These are phyloP conservation scores for Bombyx huttoni DNA, from an alignment of 2,888 invertebrate genomes.

Conservation along the genomic window DNA sequence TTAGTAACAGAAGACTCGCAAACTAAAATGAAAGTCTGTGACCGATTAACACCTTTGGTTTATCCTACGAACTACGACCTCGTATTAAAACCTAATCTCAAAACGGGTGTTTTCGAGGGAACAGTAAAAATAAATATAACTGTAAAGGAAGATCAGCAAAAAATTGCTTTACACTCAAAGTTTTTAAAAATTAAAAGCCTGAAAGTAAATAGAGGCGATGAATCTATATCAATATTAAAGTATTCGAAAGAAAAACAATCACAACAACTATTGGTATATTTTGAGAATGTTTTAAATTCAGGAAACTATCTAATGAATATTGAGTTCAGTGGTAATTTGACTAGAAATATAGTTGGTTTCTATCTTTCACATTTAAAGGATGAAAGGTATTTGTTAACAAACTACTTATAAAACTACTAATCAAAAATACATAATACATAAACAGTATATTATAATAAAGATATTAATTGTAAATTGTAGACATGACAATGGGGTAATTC, in stretches of 20 bases:
- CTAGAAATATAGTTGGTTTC: conserved; percentile 79
- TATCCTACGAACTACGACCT: conserved; percentile 49
- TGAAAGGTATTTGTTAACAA: conserved; percentile 41
- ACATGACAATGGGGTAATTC: too few relatives aligned
- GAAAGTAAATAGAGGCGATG: conserved; percentile 28
- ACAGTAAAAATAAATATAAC: conserved; percentile 44
- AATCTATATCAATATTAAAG: conserved; percentile 31
- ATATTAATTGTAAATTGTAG: too few relatives aligned
- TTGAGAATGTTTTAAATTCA: conserved; percentile 24
- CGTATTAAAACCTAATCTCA: conserved; percentile 35
- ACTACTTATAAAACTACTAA: background rate
- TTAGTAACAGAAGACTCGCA: conserved; percentile 15
- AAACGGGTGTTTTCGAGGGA: conserved; percentile 39
- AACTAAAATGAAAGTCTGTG: conserved; percentile 25
- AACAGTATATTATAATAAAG: background rate
- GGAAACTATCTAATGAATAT: conserved; percentile 70
- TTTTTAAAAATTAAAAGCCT: conserved; percentile 64
- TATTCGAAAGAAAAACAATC: conserved; percentile 33
- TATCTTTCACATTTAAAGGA: conserved; percentile 77
- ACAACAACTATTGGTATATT: conserved; percentile 46
- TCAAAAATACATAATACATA: background rate
- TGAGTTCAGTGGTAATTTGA: conserved; percentile 76
- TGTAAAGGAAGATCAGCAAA: conserved; percentile 41
- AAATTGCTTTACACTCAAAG: conserved; percentile 72
- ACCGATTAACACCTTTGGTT: conserved; percentile 37